Evolutionary conservation across 1,140 invertebrate genomes (phyloP).

Genomic region (Drosophila lini): DNA sequence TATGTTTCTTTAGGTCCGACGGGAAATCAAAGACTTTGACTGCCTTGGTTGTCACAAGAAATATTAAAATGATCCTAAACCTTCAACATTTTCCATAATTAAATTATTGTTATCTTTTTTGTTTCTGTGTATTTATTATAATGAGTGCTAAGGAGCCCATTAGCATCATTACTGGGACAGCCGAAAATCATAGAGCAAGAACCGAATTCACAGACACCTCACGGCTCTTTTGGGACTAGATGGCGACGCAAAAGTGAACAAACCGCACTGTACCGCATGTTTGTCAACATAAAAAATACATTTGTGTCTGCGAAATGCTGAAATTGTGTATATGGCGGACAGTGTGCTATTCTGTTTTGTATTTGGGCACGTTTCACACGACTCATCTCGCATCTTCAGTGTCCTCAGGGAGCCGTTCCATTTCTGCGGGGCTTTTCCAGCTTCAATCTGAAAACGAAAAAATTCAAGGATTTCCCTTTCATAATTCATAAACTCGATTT

Average conservation of each 20-base stretch:
- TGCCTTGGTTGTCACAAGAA: too few relatives aligned
- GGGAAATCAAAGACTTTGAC: not conserved
- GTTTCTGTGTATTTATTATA: constrained; percentile 42
- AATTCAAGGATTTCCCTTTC: constrained; percentile 36
- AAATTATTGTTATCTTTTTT: not conserved
- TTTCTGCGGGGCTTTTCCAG: constrained; percentile 26
- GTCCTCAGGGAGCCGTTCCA: constrained; percentile 66
- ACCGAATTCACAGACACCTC: constrained; percentile 28
- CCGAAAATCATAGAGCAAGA: constrained; percentile 47
- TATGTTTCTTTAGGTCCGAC: not conserved
- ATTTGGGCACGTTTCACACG: constrained; percentile 25
- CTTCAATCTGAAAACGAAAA: constrained; percentile 13
- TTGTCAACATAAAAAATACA: constrained; percentile 74
- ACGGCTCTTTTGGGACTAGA: constrained; percentile 52
- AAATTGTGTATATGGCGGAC: constrained; percentile 48
- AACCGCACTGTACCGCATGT: constrained; percentile 34
- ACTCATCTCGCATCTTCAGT: constrained; percentile 1
- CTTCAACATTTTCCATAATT: not conserved
- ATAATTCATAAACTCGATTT: constrained; percentile 32
- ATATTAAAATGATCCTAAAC: too few relatives aligned
- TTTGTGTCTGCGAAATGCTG: constrained; percentile 61
- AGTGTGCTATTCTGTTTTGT: constrained; percentile 13
- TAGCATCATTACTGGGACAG: constrained; percentile 54
- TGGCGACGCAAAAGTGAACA: constrained; percentile 25
- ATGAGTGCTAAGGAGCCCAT: constrained; percentile 58